Conservation (phyloP, 2,888 invertebrate genomes). For the Orchesella flavescens region DNA sequence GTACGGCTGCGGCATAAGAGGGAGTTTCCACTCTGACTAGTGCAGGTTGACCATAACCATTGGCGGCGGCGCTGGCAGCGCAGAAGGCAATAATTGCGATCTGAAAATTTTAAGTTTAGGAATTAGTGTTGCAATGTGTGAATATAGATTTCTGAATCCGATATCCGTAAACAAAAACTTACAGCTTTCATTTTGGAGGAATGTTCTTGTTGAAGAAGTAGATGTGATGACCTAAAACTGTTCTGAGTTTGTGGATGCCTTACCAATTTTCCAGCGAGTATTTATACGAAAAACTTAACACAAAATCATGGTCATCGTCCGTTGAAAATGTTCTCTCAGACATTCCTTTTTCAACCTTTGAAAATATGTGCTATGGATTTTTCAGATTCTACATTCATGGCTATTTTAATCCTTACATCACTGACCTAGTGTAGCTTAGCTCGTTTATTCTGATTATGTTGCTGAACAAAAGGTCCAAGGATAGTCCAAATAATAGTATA, state of each 20-base stretch:
- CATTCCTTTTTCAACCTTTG: too few species aligned
- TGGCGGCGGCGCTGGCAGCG: conserved; percentile 32
- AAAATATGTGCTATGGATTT: too few species aligned
- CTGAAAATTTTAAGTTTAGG: conserved; percentile 30
- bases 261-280: neutral
- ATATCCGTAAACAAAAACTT: conserved; percentile 2
- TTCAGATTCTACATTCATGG: too few species aligned
- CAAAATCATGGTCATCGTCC: too few species aligned
- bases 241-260: neutral
- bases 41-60: conserved; percentile 11
- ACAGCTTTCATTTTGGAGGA: conserved; percentile 54
- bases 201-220: neutral
- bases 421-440: too few species aligned
- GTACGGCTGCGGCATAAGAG: neutral
- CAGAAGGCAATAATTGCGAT: conserved; percentile 50
- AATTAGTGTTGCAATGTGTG: too few species aligned
- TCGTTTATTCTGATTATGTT: too few species aligned
- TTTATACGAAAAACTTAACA: neutral
- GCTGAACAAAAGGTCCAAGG: too few species aligned
- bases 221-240: neutral
- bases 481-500: too few species aligned
- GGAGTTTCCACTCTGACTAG: neutral
- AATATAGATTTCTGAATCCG: too few species aligned
- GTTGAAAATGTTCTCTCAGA: too few species aligned
- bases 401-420: too few species aligned